Evolutionary conservation across 2,113 vertebrate species (phyloP).

Genomic region (Xyrauchen texanus): DNA sequence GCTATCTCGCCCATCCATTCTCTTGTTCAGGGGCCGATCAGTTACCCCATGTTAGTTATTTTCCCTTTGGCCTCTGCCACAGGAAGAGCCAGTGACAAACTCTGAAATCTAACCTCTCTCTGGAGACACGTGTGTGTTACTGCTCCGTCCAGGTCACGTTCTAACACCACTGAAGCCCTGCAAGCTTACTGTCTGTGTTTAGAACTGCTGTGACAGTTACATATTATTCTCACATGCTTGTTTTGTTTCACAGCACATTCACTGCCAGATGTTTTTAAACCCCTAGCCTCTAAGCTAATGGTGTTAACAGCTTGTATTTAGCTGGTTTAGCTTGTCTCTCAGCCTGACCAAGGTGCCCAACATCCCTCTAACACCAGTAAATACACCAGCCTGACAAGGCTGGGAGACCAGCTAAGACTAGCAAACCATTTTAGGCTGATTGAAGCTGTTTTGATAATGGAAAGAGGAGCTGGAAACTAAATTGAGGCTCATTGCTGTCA

Average conservation of each 20-base stretch:
- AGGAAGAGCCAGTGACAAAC: slow-evolving; percentile 53
- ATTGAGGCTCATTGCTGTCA: not conserved
- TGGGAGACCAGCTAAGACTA: too few relatives aligned
- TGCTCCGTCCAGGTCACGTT: slow-evolving; percentile 21
- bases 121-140: not conserved
- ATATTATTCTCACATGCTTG: not conserved
- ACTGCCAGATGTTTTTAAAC: too few relatives aligned
- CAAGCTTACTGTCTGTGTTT: not conserved
- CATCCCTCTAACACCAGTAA: too few relatives aligned
- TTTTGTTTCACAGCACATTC: not conserved
- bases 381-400: too few relatives aligned
- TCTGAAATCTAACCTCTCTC: slow-evolving; percentile 32
- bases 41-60: not conserved
- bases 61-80: slow-evolving; percentile 23
- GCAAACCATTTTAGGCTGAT: too few relatives aligned
- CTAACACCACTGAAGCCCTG: slow-evolving; percentile 9
- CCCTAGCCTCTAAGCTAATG: too few relatives aligned
- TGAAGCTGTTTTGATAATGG: not conserved
- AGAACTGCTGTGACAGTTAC: too few relatives aligned
- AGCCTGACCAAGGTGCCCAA: too few relatives aligned
- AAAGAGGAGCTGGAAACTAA: not conserved
- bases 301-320: too few relatives aligned
- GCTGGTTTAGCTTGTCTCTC: too few relatives aligned
- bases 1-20: slow-evolving; percentile 11
- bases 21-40: slow-evolving; percentile 17